Conservation (phyloP, 2,113 vertebrate species). For the Meleagris gallopavo region DNA sequence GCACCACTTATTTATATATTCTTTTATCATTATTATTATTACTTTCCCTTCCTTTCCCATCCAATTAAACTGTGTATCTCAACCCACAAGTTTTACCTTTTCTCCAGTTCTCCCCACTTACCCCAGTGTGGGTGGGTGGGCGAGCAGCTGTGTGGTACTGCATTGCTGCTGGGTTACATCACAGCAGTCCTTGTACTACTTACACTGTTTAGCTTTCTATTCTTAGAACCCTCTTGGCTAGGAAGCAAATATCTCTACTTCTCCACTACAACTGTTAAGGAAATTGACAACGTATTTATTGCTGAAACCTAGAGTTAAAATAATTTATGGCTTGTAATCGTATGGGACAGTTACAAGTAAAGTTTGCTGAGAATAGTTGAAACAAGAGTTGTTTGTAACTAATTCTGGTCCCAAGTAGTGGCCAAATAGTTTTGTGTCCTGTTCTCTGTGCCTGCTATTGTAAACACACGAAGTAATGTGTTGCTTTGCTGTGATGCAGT, state of each 20-base stretch:
- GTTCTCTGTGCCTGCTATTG: background rate
- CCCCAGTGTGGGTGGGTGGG: background rate
- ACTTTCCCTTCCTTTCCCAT: background rate
- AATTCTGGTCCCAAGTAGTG: background rate
- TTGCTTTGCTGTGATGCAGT: background rate
- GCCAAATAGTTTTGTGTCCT: background rate
- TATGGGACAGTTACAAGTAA: background rate
- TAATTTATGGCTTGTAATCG: background rate
- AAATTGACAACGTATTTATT: constrained; percentile 44
- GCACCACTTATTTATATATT: background rate
- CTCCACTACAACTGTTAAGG: background rate
- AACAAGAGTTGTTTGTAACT: background rate
- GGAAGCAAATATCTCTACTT: background rate
- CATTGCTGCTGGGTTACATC: background rate
- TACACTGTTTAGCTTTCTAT: background rate
- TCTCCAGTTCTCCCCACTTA: background rate
- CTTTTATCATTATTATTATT: background rate
- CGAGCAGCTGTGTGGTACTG: background rate
- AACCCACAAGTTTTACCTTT: background rate
- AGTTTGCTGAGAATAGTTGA: background rate
- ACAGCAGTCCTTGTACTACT: background rate
- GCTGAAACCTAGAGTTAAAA: constrained; percentile 27
- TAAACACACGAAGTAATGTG: background rate
- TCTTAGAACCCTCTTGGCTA: constrained; percentile 13
- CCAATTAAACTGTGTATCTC: background rate